Evolutionary conservation across 2,888 invertebrate genomes (phyloP), one percentile per base, ranked within the genome.

Genomic region (Acanthosepion esculentum): DNA sequence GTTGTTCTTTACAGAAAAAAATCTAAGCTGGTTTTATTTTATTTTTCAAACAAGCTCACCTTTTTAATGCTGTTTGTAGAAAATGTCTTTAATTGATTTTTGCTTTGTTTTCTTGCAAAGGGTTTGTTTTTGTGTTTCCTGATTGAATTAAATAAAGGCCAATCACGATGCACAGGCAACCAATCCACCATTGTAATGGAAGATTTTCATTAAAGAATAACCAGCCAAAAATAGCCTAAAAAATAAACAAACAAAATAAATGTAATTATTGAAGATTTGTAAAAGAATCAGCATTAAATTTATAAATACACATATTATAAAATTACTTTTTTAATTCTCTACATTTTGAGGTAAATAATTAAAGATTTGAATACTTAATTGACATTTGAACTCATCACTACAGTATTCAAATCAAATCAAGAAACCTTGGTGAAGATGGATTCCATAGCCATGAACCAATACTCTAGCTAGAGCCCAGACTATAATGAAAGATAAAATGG

Each of bases 211-310:
- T n/a, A 20, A 93, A 93, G 26, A 93, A 18, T 33, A 93, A 18
- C 93, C 93, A 93, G 50, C 93, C 93, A 48, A 93, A 93, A n/a
- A 93, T 93, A 48, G 93, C 93, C 93, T 93, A 48, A 53, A 93
- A n/a, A 93, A 29, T n/a, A 53, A 50, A 50, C 23, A 48, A 41
- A 41, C 6, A 92, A 48, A 93, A 48, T 41, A 20, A 93, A 48
- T 93, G 29, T 50, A 93, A 6, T 93, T 29, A 29, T 26, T 20
- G 23, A 23, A 26, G 48, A 15, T 20, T 1, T 3, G 6, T 4
- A 26, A 92, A 8, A 50, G 26, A 93, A 53, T 2, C 4, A 92
- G 48, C n/a, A 78, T 78, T 78, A 10, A 78, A 78, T 78, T 78
- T 15, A 78, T 8, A 78, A n/a, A 78, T n/a, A 7, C 10, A 18